Evolutionary conservation across 2,113 vertebrate genomes (phyloP).

Genomic region (Mus pahari): DNA sequence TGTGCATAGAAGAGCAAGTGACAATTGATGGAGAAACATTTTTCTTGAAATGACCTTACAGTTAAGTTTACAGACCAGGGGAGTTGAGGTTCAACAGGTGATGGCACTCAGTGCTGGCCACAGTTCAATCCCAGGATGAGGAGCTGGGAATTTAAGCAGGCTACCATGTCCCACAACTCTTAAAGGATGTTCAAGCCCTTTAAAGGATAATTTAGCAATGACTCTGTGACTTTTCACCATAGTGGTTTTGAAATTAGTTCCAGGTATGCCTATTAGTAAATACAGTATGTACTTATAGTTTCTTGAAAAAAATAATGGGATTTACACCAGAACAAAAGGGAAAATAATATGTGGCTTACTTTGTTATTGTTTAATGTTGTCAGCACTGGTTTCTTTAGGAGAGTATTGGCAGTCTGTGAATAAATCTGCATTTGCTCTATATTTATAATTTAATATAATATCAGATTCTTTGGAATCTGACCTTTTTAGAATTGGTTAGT

Average conservation of each 20-base stretch:
- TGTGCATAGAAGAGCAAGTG: slow-evolving; percentile 12
- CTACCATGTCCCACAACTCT: neutral
- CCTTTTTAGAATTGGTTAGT: slow-evolving; percentile 25
- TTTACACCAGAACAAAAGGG: slow-evolving; percentile 9
- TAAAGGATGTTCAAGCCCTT: neutral
- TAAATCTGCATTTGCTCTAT: neutral
- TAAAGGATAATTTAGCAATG: slow-evolving; percentile 37
- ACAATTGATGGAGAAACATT: neutral
- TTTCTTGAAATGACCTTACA: neutral
- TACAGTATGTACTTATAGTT: slow-evolving; percentile 22
- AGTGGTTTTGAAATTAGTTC: slow-evolving; percentile 63
- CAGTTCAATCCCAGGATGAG: neutral
- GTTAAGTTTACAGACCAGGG: slow-evolving; percentile 6
- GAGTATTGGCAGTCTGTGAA: slow-evolving; percentile 13
- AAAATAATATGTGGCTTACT: neutral
- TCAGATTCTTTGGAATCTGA: slow-evolving; percentile 45
- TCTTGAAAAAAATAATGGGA: slow-evolving; percentile 34
- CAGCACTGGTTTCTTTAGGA: slow-evolving; percentile 36
- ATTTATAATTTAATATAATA: slow-evolving; percentile 40
- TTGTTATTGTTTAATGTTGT: slow-evolving; percentile 10
- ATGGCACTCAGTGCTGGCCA: neutral
- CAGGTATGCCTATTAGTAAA: neutral
- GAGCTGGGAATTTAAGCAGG: neutral
- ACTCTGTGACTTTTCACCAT: slow-evolving; percentile 26
- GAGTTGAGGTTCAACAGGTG: neutral